phyloP scores from a whole-genome alignment of 2,113 vertebrate species.

The Ahaetulla prasina region DNA sequence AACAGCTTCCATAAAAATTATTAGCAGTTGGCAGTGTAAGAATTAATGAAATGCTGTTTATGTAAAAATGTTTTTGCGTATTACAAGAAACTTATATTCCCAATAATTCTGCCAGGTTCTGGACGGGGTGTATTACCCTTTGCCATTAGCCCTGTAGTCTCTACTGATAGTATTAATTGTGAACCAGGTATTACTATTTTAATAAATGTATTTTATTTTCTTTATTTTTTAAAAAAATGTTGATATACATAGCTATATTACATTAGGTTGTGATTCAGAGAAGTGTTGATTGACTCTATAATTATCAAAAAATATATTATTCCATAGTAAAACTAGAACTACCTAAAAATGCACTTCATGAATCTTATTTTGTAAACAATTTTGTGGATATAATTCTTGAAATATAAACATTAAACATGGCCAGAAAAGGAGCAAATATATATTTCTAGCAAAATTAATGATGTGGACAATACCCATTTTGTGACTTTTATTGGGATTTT shows the following conservation, averaged over 20 bases:
- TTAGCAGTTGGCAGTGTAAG: constrained; percentile 68
- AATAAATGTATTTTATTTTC: constrained; percentile 55
- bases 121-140: constrained; percentile 92
- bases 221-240: background rate
- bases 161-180: constrained; percentile 97
- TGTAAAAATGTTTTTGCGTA: constrained; percentile 74
- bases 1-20: constrained; percentile 14
- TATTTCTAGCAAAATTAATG: background rate
- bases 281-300: constrained; percentile 14
- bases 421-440: background rate
- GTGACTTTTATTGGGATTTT: background rate
- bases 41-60: constrained; percentile 69
- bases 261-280: constrained; percentile 19
- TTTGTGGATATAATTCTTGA: background rate
- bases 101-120: constrained; percentile 87
- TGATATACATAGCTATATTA: background rate
- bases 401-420: background rate
- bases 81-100: constrained; percentile 75
- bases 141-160: constrained; percentile 89
- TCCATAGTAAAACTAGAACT: background rate
- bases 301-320: background rate
- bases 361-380: background rate
- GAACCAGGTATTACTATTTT: constrained; percentile 86
- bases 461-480: background rate
- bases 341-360: background rate